Evolutionary conservation across 1,140 invertebrate species (phyloP).

Genomic region (Matsumurasca onukii): DNA sequence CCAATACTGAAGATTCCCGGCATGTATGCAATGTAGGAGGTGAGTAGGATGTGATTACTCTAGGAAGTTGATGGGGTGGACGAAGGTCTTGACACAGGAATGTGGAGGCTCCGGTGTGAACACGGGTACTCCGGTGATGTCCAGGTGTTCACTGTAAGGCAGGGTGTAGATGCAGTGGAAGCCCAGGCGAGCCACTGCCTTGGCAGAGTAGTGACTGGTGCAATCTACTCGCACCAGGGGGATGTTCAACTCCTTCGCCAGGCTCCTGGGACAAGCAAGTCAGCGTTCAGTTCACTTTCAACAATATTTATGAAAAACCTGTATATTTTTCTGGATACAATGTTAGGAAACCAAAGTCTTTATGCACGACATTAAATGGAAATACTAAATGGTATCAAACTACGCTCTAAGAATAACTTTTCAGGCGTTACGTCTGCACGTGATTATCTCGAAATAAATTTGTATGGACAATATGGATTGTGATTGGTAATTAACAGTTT

Average conservation of each 20-base stretch:
- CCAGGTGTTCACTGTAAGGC: conserved; percentile 62
- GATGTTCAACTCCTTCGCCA: conserved; percentile 54
- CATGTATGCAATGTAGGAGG: no score
- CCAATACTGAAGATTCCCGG: no score
- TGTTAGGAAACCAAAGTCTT: no score
- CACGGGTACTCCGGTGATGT: conserved; percentile 55
- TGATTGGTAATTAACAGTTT: no score
- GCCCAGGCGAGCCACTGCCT: conserved; percentile 63
- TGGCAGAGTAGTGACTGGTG: conserved; percentile 68
- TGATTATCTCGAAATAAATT: no score
- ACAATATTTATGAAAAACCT: not conserved
- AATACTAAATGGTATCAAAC: no score
- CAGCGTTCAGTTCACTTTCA: no score
- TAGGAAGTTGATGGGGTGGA: conserved; percentile 28
- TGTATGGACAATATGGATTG: no score
- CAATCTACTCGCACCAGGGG: conserved; percentile 59
- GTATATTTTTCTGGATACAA: not conserved
- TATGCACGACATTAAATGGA: no score
- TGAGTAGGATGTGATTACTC: no score
- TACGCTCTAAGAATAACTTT: no score
- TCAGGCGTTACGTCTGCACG: no score
- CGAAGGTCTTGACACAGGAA: conserved; percentile 40
- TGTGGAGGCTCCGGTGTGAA: conserved; percentile 61
- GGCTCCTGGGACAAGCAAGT: conserved; percentile 53
- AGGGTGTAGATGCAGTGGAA: conserved; percentile 64